Base-by-base conservation (phyloP, 2,113 vertebrate species). In the Caretta caretta region DNA sequence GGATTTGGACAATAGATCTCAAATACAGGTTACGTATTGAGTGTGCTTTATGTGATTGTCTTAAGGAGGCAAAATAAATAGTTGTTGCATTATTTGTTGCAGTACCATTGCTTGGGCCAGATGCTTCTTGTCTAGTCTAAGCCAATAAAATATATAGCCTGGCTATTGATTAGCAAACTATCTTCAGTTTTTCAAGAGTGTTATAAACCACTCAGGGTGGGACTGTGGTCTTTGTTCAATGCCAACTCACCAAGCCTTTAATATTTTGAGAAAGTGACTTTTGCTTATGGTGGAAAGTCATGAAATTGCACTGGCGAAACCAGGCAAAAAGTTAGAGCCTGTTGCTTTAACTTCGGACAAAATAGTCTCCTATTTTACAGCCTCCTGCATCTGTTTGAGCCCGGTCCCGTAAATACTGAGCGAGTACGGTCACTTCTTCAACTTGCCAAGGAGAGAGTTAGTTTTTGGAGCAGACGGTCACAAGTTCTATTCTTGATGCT, bases 61-160 rank as follows among this genome's bases (percentile, higher is more conserved):
- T 97, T 96, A 97, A 92, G 92, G 84, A 89, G 87, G 84, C 86
- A 92, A 91, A 94, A 96, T 94, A 96, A 97, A 95, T 87, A 72
- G 2, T 19, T 82, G 80, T 85, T 97, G 83, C 89, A 79, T 19
- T 80, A 76, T 91, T 96, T 91, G 85, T 88, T 94, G 20, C 20
- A 42, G 50, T 89, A 96, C 93, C 75, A 83, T 65, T 85, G 16
- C 96, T 96, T 93, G 62, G 38, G 24, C 88, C 93, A 92, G 93
- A 90, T 94, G 87, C 48, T 96, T 96, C 96, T 97, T 65, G 88
- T 96, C 38, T 76, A 93, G 92, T 51, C 88, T 50, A 42, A 93
- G 89, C 82, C 97, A 96, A 96, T 1, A 0, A 92, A 92, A 86
- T 96, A 94, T 92, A 31, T 96, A 83, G 84, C 83, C 96, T 94